Conservation (phyloP, 2,797 vertebrate genomes). For the Sphenodon punctatus region DNA sequence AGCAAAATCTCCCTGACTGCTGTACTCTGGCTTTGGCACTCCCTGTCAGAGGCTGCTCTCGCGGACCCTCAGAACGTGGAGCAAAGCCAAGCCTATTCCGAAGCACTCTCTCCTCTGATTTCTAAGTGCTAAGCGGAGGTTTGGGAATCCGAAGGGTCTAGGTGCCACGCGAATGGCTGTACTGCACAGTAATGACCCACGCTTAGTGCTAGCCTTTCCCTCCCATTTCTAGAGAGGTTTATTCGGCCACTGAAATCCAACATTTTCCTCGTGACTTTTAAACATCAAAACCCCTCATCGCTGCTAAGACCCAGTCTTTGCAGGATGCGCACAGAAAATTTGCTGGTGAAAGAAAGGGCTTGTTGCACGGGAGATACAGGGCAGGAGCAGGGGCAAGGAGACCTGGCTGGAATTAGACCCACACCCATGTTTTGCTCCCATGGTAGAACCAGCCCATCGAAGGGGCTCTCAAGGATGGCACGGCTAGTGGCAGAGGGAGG, state of each 20-base stretch:
- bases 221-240: not conserved
- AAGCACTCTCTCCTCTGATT: not conserved
- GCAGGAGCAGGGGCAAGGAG: no score
- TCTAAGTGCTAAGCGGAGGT: not conserved
- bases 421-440: not conserved
- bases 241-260: not conserved
- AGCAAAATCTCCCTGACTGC: not conserved
- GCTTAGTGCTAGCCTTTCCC: not conserved
- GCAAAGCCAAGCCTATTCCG: not conserved
- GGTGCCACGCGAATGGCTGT: not conserved
- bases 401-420: not conserved
- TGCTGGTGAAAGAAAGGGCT: no score
- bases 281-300: constrained; percentile 22
- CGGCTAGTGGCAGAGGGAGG: constrained; percentile 21
- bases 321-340: no score
- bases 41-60: not conserved
- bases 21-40: not conserved
- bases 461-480: not conserved
- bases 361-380: not conserved
- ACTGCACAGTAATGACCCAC: not conserved
- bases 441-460: not conserved
- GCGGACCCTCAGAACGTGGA: not conserved
- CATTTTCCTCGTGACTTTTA: constrained; percentile 22
- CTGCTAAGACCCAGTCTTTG: constrained; percentile 28
- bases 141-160: not conserved